phyloP scores from a whole-genome alignment of 2,888 invertebrate genomes.

The Julus scanicus region DNA sequence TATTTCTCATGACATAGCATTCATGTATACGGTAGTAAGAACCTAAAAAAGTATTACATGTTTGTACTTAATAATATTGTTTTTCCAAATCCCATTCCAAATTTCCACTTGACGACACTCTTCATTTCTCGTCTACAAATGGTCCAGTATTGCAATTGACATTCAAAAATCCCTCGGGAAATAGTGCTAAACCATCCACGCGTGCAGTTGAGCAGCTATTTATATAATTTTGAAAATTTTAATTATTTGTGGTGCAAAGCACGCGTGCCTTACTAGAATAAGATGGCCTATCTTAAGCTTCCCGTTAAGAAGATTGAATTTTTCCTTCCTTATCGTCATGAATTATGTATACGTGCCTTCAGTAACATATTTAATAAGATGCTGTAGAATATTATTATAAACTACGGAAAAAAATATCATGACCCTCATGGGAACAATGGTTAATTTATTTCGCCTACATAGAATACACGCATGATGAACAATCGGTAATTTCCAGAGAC shows the following conservation, averaged over 20 bases:
- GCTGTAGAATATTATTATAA: constrained; percentile 38
- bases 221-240: constrained; percentile 31
- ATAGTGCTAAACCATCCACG: background rate
- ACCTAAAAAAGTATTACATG: too few species aligned
- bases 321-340: constrained; percentile 7
- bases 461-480: constrained; percentile 38
- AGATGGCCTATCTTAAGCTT: background rate
- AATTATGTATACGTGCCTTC: constrained; percentile 45
- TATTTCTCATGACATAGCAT: too few species aligned
- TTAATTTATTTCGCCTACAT: constrained; percentile 24
- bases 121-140: background rate
- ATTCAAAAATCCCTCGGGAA: background rate
- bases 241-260: background rate
- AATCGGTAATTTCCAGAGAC: constrained; percentile 37
- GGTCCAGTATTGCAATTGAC: background rate
- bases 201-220: background rate
- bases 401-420: constrained; percentile 28
- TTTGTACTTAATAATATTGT: background rate
- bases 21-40: too few species aligned
- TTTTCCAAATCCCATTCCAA: background rate
- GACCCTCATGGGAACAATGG: constrained; percentile 16
- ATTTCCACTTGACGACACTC: background rate
- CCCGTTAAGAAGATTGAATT: constrained; percentile 32
- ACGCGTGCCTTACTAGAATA: background rate
- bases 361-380: constrained; percentile 47